phyloP scores from a whole-genome alignment of 1,140 invertebrate genomes.

The Drosophila quadrilineata region DNA sequence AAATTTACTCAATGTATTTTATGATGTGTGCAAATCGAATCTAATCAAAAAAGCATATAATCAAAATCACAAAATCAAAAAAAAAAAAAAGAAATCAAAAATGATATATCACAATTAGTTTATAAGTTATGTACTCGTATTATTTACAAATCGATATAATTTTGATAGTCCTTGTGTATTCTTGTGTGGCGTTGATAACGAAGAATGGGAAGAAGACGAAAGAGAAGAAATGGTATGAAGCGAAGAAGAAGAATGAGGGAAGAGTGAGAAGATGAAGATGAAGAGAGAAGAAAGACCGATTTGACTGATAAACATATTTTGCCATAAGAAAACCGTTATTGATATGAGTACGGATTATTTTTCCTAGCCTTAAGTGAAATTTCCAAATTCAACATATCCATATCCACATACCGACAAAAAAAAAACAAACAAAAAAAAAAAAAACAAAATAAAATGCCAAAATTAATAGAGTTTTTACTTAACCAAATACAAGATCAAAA shows the following conservation, averaged over 20 bases:
- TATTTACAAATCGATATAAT: slow-evolving; percentile 27
- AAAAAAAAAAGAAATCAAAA: slow-evolving; percentile 27
- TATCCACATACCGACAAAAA: no score
- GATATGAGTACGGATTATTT: background rate
- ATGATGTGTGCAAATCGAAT: slow-evolving; percentile 60
- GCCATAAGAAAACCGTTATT: no score
- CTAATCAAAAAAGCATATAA: slow-evolving; percentile 74
- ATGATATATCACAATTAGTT: slow-evolving; percentile 38
- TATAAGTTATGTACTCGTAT: slow-evolving; percentile 17
- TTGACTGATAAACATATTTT: no score
- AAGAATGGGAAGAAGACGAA: background rate
- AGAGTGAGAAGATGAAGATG: background rate
- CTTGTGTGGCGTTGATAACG: no score
- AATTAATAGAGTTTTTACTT: slow-evolving; percentile 26
- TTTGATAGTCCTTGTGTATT: slow-evolving; percentile 10
- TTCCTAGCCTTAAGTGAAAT: background rate
- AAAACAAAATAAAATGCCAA: slow-evolving; percentile 38
- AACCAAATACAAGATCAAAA: background rate
- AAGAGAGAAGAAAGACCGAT: no score
- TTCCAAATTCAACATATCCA: slow-evolving; percentile 8
- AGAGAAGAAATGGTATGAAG: background rate
- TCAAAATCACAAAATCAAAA: slow-evolving; percentile 44
- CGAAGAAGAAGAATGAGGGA: background rate
- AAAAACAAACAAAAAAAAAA: no score
- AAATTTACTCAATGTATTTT: slow-evolving; percentile 24